phyloP scores from a whole-genome alignment of 2,113 vertebrate genomes.

The Paradisaea rubra region DNA sequence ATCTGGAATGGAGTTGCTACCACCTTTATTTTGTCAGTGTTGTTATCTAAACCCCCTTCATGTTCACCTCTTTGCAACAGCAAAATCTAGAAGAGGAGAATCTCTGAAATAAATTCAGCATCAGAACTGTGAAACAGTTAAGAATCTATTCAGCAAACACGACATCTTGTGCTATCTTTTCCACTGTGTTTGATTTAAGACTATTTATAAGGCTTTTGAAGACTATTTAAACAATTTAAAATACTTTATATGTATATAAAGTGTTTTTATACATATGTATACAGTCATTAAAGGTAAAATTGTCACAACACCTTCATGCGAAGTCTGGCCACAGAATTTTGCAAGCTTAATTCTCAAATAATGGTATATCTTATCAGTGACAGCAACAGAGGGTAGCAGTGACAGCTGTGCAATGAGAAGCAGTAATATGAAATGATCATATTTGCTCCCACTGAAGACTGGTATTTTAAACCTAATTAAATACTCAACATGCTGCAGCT shows the following conservation, averaged over 20 bases:
- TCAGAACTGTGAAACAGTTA: neutral
- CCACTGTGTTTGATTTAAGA: neutral
- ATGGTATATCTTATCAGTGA: neutral
- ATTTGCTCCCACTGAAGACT: neutral
- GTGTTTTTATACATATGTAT: neutral
- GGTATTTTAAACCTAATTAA: neutral
- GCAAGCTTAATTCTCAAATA: neutral
- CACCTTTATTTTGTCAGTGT: neutral
- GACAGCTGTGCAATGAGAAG: neutral
- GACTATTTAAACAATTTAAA: neutral
- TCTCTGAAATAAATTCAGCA: neutral
- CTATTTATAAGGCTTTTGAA: neutral
- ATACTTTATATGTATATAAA: neutral
- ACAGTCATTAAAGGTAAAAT: neutral
- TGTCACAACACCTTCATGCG: neutral
- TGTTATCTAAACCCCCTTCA: neutral
- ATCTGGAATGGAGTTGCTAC: neutral
- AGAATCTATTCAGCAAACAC: neutral
- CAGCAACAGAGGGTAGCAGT: neutral
- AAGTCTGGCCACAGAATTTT: neutral
- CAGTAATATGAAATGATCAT: neutral
- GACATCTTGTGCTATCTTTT: neutral
- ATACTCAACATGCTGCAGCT: neutral
- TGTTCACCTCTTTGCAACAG: neutral
- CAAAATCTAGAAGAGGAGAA: neutral